Evolutionary conservation across 1,140 invertebrate genomes (phyloP), one percentile per base, ranked within the genome.

Genomic region (Chionoecetes opilio): DNA sequence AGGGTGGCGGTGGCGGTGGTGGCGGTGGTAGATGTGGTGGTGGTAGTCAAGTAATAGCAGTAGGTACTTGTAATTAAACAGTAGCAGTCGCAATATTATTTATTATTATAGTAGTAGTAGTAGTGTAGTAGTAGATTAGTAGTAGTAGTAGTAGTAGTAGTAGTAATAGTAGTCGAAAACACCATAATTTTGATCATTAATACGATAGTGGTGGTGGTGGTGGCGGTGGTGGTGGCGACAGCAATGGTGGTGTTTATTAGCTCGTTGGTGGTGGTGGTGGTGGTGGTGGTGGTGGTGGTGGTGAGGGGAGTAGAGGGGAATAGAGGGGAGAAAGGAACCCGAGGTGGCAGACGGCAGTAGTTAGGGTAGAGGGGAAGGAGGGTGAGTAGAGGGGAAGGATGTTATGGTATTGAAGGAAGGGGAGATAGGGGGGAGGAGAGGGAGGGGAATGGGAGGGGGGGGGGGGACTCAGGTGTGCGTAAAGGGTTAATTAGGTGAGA

Each of bases 121-220:
- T 17, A 75, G 63, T n/a, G n/a, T 75, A 75, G 63, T 75, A 75
- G 63, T 75, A 75, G 63, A n/a, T n/a, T 75, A n/a, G 63, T 75
- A 75, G 63, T n/a, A n/a, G 63, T 75, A n/a, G 63, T 75, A n/a
- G 63, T 75, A n/a, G 63, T 75, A n/a, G 63, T 75, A n/a, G 63
- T 75, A n/a, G 63, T 75, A 75, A 21, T 75, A n/a, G n/a, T 75
- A n/a, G 26, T 11, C 26, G n/a, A 1, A 53, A 53, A 53, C 8
- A 53, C 21, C 46, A 11, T 11, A 53, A 53, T 17, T n/a, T n/a
- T n/a, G n/a, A 53, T 21, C n/a, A 75, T 75, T 21, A 75, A 17
- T 26, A 17, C n/a, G 11, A n/a, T 21, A n/a, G 21, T 21, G 5
- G 9, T 75, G 63, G 63, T n/a, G 21, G 21, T 75, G 63, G 63